phyloP scores from a whole-genome alignment of 2,113 vertebrate genomes.

The Eleginops maclovinus region DNA sequence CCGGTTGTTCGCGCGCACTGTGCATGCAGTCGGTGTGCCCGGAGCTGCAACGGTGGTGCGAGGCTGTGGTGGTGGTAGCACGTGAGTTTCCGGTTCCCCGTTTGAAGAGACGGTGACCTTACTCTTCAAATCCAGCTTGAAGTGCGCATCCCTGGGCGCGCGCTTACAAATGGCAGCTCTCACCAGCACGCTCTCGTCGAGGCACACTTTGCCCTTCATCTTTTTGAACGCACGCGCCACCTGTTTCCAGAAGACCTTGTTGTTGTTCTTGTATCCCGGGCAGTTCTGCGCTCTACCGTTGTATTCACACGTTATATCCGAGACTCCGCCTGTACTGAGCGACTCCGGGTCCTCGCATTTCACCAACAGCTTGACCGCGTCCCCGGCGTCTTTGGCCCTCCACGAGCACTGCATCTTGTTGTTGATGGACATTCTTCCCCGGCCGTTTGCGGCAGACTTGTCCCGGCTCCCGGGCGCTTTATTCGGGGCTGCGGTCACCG shows the following conservation, averaged over 20 bases:
- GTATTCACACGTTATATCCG: slow-evolving; percentile 83
- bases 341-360: slow-evolving; percentile 75
- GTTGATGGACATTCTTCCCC: slow-evolving; percentile 83
- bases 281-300: slow-evolving; percentile 84
- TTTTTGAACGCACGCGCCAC: slow-evolving; percentile 82
- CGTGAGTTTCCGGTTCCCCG: not conserved
- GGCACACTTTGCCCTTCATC: slow-evolving; percentile 83
- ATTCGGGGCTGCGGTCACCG: not conserved
- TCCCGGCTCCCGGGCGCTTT: slow-evolving; percentile 57
- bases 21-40: slow-evolving; percentile 42
- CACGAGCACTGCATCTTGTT: slow-evolving; percentile 85
- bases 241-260: slow-evolving; percentile 89
- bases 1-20: slow-evolving; percentile 74
- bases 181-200: slow-evolving; percentile 76
- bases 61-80: not conserved
- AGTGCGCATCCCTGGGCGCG: slow-evolving; percentile 83
- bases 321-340: not conserved
- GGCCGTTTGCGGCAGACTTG: not conserved
- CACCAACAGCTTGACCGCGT: slow-evolving; percentile 70
- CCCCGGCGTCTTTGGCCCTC: slow-evolving; percentile 54
- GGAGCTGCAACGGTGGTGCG: not conserved
- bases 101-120: not conserved
- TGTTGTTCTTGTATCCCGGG: slow-evolving; percentile 71
- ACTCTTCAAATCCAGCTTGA: slow-evolving; percentile 74
- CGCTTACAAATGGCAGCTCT: slow-evolving; percentile 86